A percentile compares a stretch with the other conserved stretches of the same genome.
phyloP scores from a whole-genome alignment of 1,140 invertebrate genomes.

The Philaenus spumarius region DNA sequence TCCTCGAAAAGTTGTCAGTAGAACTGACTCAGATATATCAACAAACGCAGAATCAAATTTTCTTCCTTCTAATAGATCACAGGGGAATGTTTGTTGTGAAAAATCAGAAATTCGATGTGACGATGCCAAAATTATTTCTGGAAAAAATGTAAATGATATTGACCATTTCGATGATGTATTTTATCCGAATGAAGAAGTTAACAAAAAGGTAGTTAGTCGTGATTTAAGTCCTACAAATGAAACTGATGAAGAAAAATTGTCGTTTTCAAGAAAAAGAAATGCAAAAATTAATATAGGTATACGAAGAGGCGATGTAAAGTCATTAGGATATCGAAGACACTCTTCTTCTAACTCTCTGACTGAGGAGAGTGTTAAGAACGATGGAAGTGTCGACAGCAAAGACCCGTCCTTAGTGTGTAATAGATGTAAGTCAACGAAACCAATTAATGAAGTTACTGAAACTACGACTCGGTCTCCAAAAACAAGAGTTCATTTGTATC shows the following conservation, averaged over 20 bases:
- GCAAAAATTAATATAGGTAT: slow-evolving; percentile 26
- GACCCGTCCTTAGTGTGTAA: slow-evolving; percentile 19
- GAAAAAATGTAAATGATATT: not conserved
- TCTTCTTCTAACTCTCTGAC: not conserved
- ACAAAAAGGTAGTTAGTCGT: not conserved
- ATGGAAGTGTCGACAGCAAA: slow-evolving; percentile 1
- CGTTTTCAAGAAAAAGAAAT: slow-evolving; percentile 27
- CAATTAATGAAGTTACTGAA: not conserved
- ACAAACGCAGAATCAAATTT: slow-evolving; percentile 8
- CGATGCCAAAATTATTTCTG: slow-evolving; percentile 9
- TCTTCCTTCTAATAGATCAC: not conserved
- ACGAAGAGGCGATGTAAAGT: slow-evolving; percentile 21
- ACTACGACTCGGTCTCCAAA: not conserved
- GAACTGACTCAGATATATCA: slow-evolving; percentile 20
- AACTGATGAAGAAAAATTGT: slow-evolving; percentile 28
- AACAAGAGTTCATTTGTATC: slow-evolving; percentile 10
- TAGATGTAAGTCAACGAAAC: slow-evolving; percentile 18
- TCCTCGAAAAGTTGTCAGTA: slow-evolving; percentile 12
- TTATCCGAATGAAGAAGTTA: slow-evolving; percentile 1
- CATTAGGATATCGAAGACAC: slow-evolving; percentile 10
- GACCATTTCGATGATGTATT: slow-evolving; percentile 11
- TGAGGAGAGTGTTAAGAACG: slow-evolving; percentile 11
- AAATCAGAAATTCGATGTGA: slow-evolving; percentile 7
- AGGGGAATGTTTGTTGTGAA: not conserved
- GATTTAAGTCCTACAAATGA: slow-evolving; percentile 10